Evolutionary conservation across 2,888 invertebrate species (phyloP), one percentile per base, ranked within the genome.

Genomic region (Eilema caniola): DNA sequence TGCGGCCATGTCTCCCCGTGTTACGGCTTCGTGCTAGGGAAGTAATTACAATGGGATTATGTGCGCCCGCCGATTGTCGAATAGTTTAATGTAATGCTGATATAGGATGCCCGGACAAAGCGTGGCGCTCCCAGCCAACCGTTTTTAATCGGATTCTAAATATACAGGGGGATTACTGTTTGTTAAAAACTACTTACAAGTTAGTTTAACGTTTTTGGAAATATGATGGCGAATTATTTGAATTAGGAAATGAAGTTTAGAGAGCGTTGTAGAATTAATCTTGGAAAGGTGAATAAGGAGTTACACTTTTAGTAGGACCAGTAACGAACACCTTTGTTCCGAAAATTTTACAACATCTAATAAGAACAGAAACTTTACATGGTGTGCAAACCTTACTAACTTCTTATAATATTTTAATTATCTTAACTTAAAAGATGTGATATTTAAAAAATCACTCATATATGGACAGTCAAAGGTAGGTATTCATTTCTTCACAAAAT

Each of bases 41-140:
- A 63, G 59, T 73, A 69, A 76, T 80, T 79, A 72, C 75, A 67
- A 73, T 64, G 31, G 66, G 72, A 72, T 76, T 77, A 74, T 68
- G 37, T 56, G 53, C 53, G 31, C 41, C 62, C 28, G 56, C 33
- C 62, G 57, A 68, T 63, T 37, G 62, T 62, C n/a, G 16, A 59
- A 68, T 59, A 66, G 70, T 63, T 62, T 16, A 23, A 57, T 68
- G 41, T 59, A 63, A 68, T 68, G 62, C 41, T 57, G 28, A 37
- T 60, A 37, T 37, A 37, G 62, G 62, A 28, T 20, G 53, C 20
- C 24, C 5, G 37, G 4, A 57, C n/a, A 67, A 16, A 60, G 24
- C 16, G 10, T 16, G 41, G 20, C 47, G 47, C 16, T 41, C 37
- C n/a, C 14, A 23, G 33, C 3, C 8, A 16, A 37, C 33, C 23